Base-by-base conservation (phyloP, 1,140 invertebrate species). In the Dreissena polymorpha region DNA sequence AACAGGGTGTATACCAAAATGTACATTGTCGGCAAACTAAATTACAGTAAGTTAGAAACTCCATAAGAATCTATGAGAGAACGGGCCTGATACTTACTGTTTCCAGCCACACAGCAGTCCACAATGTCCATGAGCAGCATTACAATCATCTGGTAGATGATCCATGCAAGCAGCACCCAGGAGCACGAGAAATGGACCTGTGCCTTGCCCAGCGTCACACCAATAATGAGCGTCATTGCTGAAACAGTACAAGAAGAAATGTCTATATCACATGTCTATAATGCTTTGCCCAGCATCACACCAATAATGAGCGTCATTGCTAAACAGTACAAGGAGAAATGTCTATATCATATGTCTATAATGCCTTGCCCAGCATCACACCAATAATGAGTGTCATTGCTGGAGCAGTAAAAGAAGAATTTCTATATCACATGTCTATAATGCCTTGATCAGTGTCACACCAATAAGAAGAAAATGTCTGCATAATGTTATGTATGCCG, bases 141-240 rank as follows among this genome's bases (percentile, higher is more conserved):
- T 5, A 79, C 64, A 8, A 79, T 16, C 16, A 85, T 51, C 60
- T 85, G 83, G 39, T 85, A 85, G 21, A 49, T 79, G 16, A 63
- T 65, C 65, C 70, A 81, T 51, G 78, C 84, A 16, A 77, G 25
- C 21, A 85, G 60, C 6, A 85, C 57, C 81, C 81, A 83, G 10
- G 76, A 65, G 63, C 65, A 70, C 51, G 69, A 76, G n/a, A 76
- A 77, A 18, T 72, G 81, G 8, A 71, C 74, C 10, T 72, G 71
- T 0, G 81, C 81, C 23, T 65, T 49, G 14, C 51, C 74, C 12
- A 83, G 65, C 27, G 81, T 83, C 14, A 83, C 81, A 21, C 81
- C 81, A 29, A 83, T 25, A 39, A 83, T 77, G 67, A 83, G 51
- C 27, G 64, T 64, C 29, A 83, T 60, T 14, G 50, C 81, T 83